A percentile compares a stretch with the other conserved stretches of the same genome.
Conservation (phyloP, 2,888 invertebrate species). For the Apodemia duryi region DNA sequence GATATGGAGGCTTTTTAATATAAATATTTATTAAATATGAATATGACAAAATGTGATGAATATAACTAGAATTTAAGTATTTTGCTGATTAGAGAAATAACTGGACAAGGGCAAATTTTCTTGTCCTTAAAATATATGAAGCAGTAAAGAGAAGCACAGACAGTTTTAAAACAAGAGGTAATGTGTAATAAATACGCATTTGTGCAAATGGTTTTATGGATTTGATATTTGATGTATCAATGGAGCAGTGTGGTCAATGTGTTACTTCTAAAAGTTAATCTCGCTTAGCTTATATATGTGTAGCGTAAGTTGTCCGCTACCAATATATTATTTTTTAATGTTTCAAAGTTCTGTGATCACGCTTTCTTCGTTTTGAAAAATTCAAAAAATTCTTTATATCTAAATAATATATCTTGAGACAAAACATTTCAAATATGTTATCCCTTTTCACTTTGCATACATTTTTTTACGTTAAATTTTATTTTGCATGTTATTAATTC, state of each 20-base stretch:
- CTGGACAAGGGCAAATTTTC: too few relatives aligned
- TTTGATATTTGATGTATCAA: slow-evolving; percentile 10
- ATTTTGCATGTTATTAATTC: slow-evolving; percentile 47
- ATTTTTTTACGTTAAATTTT: slow-evolving; percentile 26
- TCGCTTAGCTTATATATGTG: slow-evolving; percentile 64
- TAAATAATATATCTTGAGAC: not conserved
- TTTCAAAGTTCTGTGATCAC: slow-evolving; percentile 31
- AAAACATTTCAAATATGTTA: not conserved
- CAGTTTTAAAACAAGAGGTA: slow-evolving; percentile 1
- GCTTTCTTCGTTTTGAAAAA: slow-evolving; percentile 31
- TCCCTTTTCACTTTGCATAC: not conserved
- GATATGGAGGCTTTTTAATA: too few relatives aligned
- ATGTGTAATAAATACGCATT: too few relatives aligned
- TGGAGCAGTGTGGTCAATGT: slow-evolving; percentile 18
- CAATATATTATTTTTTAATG: slow-evolving; percentile 21
- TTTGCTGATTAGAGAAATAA: too few relatives aligned
- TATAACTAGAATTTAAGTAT: too few relatives aligned
- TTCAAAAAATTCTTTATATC: not conserved
- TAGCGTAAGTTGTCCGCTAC: slow-evolving; percentile 36
- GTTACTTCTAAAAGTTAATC: not conserved
- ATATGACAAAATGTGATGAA: too few relatives aligned
- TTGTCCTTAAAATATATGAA: too few relatives aligned
- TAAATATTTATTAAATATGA: too few relatives aligned
- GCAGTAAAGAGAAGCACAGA: not conserved
- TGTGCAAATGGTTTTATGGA: slow-evolving; percentile 16